A percentile compares a stretch with the other conserved stretches of the same genome.
Evolutionary conservation across 2,113 vertebrate species (phyloP).

Genomic region (Entelurus aequoreus): DNA sequence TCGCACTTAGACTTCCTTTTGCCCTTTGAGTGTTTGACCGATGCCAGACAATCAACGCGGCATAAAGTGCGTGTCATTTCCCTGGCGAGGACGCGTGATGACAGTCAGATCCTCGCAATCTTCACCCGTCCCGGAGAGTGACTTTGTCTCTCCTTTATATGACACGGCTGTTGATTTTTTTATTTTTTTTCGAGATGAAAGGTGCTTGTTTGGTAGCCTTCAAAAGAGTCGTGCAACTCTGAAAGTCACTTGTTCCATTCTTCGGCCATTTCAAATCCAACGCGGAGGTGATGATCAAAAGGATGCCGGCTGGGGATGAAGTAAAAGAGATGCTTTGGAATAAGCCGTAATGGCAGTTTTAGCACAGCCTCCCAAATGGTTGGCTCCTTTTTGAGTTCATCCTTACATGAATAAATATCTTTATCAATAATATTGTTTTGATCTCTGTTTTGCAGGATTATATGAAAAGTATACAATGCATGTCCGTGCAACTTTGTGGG

Average conservation of each 20-base stretch:
- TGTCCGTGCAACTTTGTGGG: too few species aligned
- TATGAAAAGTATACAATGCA: too few species aligned
- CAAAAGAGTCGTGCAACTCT: slow-evolving; percentile 61
- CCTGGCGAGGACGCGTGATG: slow-evolving; percentile 34
- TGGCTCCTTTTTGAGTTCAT: slow-evolving; percentile 25
- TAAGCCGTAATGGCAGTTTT: slow-evolving; percentile 50
- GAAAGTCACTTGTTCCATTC: slow-evolving; percentile 67
- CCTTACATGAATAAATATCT: slow-evolving; percentile 21
- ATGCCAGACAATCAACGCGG: slow-evolving; percentile 27
- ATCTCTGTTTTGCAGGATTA: background rate
- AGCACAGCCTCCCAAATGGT: slow-evolving; percentile 8
- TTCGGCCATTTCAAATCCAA: slow-evolving; percentile 55
- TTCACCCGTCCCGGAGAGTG: slow-evolving; percentile 35
- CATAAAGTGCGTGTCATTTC: slow-evolving; percentile 48
- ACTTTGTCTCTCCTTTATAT: slow-evolving; percentile 45
- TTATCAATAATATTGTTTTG: background rate
- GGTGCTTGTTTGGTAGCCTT: slow-evolving; percentile 72
- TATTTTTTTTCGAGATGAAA: slow-evolving; percentile 62
- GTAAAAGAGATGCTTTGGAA: slow-evolving; percentile 50
- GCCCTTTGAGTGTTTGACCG: slow-evolving; percentile 24
- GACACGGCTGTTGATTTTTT: slow-evolving; percentile 46
- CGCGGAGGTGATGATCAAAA: slow-evolving; percentile 67
- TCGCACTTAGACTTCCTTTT: slow-evolving; percentile 7
- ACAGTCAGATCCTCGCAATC: slow-evolving; percentile 45
- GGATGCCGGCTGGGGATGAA: slow-evolving; percentile 42